Percentiles rank a stretch among this genome's conserved stretches.
These are phyloP conservation scores for Dryobates pubescens DNA, from an alignment of 2,797 vertebrate genomes.

Conservation along the genomic window DNA sequence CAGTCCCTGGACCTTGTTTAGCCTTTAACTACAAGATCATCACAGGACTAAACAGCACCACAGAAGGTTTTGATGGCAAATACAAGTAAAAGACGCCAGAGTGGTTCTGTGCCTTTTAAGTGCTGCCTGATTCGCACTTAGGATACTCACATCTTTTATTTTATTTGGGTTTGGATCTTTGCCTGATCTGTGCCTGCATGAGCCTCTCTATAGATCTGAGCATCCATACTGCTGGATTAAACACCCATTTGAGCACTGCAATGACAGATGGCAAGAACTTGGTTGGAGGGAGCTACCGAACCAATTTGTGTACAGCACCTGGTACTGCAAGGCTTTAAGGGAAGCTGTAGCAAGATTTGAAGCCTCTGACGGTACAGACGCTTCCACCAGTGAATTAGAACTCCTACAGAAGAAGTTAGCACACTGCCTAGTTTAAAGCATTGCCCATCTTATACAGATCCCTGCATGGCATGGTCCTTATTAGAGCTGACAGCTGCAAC, in stretches of 20 bases:
- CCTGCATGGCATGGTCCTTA: neutral
- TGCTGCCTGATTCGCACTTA: neutral
- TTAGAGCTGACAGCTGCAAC: neutral
- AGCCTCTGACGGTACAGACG: neutral
- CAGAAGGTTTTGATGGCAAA: constrained; percentile 16
- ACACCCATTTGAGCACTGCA: constrained; percentile 35
- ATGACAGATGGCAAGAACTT: constrained; percentile 60
- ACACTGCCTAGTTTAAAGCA: neutral
- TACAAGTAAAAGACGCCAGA: neutral
- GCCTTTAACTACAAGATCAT: neutral
- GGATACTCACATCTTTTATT: neutral
- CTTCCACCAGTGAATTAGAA: neutral
- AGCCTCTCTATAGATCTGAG: constrained; percentile 17
- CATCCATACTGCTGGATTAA: constrained; percentile 4
- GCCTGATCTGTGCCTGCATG: neutral
- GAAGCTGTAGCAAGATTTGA: neutral
- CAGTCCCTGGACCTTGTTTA: neutral
- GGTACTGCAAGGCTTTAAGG: constrained; percentile 15
- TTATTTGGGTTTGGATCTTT: neutral
- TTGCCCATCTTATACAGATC: neutral
- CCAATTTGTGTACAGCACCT: constrained; percentile 50
- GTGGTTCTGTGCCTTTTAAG: neutral
- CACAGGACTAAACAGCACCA: neutral
- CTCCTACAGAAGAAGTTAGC: neutral
- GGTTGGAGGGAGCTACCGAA: constrained; percentile 61